Base-by-base conservation (phyloP, 1,140 invertebrate genomes). In the Ceratosolen solmsi region DNA sequence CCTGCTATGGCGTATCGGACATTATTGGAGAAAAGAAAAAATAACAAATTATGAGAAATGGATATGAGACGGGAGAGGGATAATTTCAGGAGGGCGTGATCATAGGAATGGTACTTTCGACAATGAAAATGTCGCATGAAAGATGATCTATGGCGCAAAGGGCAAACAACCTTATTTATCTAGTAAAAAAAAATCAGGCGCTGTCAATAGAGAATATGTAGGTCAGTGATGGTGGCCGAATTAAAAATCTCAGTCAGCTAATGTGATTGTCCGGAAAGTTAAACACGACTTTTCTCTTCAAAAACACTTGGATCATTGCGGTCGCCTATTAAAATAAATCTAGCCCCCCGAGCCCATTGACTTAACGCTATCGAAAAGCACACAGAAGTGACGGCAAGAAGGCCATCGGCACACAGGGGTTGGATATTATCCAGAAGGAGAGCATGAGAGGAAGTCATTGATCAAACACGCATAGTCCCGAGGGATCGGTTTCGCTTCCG, bases 401-500 rank as follows among this genome's bases (percentile, higher is more conserved):
- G 33, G n/a, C 33, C 74, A 63, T 58, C 30, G 25, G n/a, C n/a
- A n/a, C n/a, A 20, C 27, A 46, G 72, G 60, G 63, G 60, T 41
- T 76, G 80, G 63, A 78, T 76, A 82, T 75, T 76, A 83, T 83
- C 58, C 81, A 68, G 22, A 56, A 30, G 17, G 70, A n/a, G 79
- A 82, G 25, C 46, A 56, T 25, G 36, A 49, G 60, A 82, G 82
- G 85, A 82, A 86, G 79, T 81, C 75, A 82, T 84, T 81, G 82
- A 83, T 81, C 79, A 82, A 79, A 65, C 56, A 82, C 58, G 79
- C 82, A 68, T 56, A 75, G 70, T 51, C 49, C 72, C n/a, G 76
- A 78, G 79, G 81, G 86, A 86, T 87, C 83, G 73, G 84, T 88
- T 88, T 86, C 86, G 85, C 86, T 89, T 88, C 86, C 87, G 88